Conservation (phyloP, 2,888 invertebrate species). For the Zygothrica quintamaculata region DNA sequence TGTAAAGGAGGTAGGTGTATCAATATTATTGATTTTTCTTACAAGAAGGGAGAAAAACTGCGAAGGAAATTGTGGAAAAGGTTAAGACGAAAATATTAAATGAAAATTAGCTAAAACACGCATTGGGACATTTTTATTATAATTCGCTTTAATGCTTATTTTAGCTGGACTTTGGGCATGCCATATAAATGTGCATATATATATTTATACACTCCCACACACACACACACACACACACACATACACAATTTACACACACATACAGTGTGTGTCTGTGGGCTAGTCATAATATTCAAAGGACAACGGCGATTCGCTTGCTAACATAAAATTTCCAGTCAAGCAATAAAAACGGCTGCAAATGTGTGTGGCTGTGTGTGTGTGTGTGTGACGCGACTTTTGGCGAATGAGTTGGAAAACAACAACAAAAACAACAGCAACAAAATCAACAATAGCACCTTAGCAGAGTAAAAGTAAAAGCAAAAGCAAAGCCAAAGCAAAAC, state of each 20-base stretch:
- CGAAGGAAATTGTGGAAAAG: slow-evolving; percentile 33
- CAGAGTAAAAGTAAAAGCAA: slow-evolving; percentile 72
- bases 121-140: slow-evolving; percentile 58
- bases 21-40: slow-evolving; percentile 77
- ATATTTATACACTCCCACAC: slow-evolving; percentile 16
- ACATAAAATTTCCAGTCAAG: slow-evolving; percentile 62
- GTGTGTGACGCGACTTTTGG: slow-evolving; percentile 48
- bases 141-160: slow-evolving; percentile 63
- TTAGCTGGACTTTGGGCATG: slow-evolving; percentile 46
- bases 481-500: slow-evolving; percentile 72
- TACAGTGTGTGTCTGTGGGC: slow-evolving; percentile 41
- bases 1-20: slow-evolving; percentile 63
- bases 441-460: slow-evolving; percentile 22
- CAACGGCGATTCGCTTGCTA: slow-evolving; percentile 57
- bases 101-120: slow-evolving; percentile 71
- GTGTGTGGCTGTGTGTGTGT: slow-evolving; percentile 24
- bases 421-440: slow-evolving; percentile 22
- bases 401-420: slow-evolving; percentile 62
- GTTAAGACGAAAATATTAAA: slow-evolving; percentile 48
- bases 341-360: slow-evolving; percentile 49
- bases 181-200: slow-evolving; percentile 34
- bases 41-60: slow-evolving; percentile 48
- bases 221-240: too few relatives aligned
- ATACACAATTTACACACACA: too few relatives aligned
- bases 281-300: slow-evolving; percentile 68